Conservation (phyloP, 2,888 invertebrate genomes). For the Meteorus colon region DNA sequence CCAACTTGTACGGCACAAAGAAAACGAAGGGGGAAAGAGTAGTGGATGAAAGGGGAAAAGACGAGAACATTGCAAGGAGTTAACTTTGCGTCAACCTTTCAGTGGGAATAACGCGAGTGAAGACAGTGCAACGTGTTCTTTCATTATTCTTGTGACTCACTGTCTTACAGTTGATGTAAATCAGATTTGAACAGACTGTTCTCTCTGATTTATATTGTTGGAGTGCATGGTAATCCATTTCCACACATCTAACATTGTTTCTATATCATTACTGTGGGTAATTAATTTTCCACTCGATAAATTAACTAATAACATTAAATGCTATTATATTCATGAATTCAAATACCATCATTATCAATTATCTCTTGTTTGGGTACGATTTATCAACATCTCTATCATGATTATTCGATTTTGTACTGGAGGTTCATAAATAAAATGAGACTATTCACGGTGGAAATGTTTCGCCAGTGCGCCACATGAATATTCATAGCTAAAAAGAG, state of each 20-base stretch:
- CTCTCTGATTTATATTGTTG: not conserved
- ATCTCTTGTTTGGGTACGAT: not conserved
- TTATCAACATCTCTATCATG: not conserved
- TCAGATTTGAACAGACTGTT: no score
- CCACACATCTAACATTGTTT: not conserved
- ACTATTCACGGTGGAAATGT: constrained; percentile 3
- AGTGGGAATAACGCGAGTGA: constrained; percentile 23
- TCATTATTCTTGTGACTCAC: constrained; percentile 6
- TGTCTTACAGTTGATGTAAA: constrained; percentile 9
- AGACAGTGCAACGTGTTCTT: constrained; percentile 14
- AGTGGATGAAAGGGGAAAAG: constrained; percentile 1
- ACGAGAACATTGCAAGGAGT: constrained; percentile 11
- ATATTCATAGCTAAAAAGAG: constrained; percentile 22
- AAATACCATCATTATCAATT: not conserved
- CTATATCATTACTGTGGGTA: not conserved
- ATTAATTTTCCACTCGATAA: constrained; percentile 3
- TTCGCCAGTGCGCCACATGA: constrained; percentile 7
- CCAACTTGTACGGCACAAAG: not conserved
- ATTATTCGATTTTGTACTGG: not conserved
- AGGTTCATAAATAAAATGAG: not conserved
- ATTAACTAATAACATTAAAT: constrained; percentile 1
- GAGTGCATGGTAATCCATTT: not conserved
- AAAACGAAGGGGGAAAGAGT: constrained; percentile 1
- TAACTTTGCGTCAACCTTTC: constrained; percentile 20
- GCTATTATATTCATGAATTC: constrained; percentile 11